Evolutionary conservation across 2,797 vertebrate genomes (phyloP), one percentile per base, ranked within the genome.

Genomic region (Spea hammondii): DNA sequence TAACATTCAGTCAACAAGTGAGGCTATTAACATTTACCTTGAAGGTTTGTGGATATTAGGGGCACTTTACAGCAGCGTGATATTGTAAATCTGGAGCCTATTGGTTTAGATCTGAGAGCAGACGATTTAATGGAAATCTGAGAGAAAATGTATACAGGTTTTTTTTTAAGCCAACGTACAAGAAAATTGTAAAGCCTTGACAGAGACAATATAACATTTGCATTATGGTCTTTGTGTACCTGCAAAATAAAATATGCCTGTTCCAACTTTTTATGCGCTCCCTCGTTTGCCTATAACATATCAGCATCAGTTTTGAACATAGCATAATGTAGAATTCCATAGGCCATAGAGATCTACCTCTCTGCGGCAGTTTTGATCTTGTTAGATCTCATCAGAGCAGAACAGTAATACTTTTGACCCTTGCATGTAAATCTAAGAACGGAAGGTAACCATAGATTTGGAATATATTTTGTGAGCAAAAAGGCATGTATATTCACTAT

Each of bases 11-110:
- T 77, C 74, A 72, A 68, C 65, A 64, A 32, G 54, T 67, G 14
- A 32, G n/a, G 70, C 79, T 77, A 77, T 81, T 81, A 81, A 81
- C 74, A 68, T 81, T 77, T 81, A 77, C 74, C 73, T 47, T 47
- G 47, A 77, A 54, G 74, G 54, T 73, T 81, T 81, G 79, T 81
- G 79, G 54, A 81, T 71, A 73, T 68, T 77, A 81, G 11, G 71
- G 64, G 49, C 79, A 81, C 79, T 81, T 77, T 81, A 67, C 65
- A 69, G 17, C 46, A 62, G 8, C 12, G 44, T 60, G 55, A 48
- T 46, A 65, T 67, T 60, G 71, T 80, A 76, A 76, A 80, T 80
- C 73, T 76, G 62, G 62, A 45, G 59, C 72, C 73, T 76, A 67
- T 76, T 76, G 74, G 62, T 66, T 67, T 57, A 77, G 17, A 45